Evolutionary conservation across 2,797 vertebrate genomes (phyloP).

Genomic region (Microchirus variegatus): DNA sequence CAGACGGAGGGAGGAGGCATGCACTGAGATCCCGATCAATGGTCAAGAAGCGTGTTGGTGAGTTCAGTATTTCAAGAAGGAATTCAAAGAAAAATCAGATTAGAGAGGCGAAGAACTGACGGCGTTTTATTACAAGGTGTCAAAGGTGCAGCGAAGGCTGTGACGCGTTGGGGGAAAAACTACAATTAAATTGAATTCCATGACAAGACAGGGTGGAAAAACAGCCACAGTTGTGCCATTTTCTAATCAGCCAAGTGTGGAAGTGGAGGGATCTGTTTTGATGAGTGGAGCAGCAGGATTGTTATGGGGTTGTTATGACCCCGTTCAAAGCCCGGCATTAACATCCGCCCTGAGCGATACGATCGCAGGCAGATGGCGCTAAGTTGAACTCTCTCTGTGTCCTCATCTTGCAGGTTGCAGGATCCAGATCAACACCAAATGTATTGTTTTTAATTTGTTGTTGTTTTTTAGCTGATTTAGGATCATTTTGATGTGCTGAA

Average conservation of each 20-base stretch:
- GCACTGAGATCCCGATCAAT: constrained; percentile 30
- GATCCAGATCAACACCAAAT: too few species aligned
- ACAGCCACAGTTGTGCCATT: constrained; percentile 24
- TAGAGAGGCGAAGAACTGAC: constrained; percentile 6
- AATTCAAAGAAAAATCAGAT: constrained; percentile 10
- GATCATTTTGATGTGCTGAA: too few species aligned
- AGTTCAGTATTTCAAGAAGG: constrained; percentile 23
- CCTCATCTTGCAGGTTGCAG: too few species aligned
- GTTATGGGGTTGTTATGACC: too few species aligned
- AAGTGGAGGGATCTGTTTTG: constrained; percentile 36
- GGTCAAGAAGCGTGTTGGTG: constrained; percentile 10
- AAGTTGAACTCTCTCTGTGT: too few species aligned
- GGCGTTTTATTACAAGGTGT: constrained; percentile 1
- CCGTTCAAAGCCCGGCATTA: too few species aligned
- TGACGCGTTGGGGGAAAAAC: background rate
- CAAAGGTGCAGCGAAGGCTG: constrained; percentile 6
- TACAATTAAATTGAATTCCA: background rate
- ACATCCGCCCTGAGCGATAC: too few species aligned
- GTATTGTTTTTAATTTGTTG: too few species aligned
- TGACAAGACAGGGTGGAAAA: constrained; percentile 14
- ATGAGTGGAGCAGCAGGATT: constrained; percentile 23
- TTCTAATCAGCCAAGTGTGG: constrained; percentile 22
- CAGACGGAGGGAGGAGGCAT: constrained; percentile 27
- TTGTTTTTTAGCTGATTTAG: too few species aligned
- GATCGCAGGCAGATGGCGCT: background rate